phyloP scores from a whole-genome alignment of 2,113 vertebrate species.

The Myotis brandtii region DNA sequence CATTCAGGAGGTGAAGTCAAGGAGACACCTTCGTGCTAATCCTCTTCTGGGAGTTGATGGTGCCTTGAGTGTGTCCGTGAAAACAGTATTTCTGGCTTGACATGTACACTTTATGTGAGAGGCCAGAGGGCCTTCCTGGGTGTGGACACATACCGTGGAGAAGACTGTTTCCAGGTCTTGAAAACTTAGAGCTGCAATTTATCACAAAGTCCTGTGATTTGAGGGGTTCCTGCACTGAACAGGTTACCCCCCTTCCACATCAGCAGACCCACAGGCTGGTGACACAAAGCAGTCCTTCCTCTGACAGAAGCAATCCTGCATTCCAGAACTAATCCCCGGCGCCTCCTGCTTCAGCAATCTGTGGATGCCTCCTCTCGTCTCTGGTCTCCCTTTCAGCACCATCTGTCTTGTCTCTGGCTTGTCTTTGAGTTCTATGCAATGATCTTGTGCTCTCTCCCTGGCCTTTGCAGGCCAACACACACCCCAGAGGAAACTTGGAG shows the following conservation, averaged over 20 bases:
- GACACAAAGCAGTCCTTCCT: background rate
- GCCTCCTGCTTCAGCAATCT: conserved; percentile 32
- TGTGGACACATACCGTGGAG: background rate
- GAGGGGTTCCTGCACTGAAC: background rate
- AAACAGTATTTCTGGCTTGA: background rate
- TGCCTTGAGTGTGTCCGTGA: background rate
- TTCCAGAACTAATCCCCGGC: background rate
- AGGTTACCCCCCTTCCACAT: background rate
- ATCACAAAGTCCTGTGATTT: background rate
- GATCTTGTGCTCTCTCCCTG: conserved; percentile 71
- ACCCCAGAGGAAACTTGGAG: conserved; percentile 63
- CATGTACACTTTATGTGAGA: background rate
- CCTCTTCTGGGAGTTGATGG: rapidly evolving
- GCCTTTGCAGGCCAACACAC: conserved; percentile 75
- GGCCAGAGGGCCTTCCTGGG: background rate
- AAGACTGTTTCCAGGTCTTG: background rate
- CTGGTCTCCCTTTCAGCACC: conserved; percentile 61
- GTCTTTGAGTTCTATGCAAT: conserved; percentile 60
- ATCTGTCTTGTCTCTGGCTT: conserved; percentile 75
- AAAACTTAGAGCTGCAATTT: background rate
- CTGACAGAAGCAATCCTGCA: conserved; percentile 9
- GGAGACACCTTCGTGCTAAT: background rate
- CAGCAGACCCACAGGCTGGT: background rate
- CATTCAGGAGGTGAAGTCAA: background rate
- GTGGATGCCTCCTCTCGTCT: conserved; percentile 48